Conservation (phyloP, 2,113 vertebrate species). For the Fulica atra region DNA sequence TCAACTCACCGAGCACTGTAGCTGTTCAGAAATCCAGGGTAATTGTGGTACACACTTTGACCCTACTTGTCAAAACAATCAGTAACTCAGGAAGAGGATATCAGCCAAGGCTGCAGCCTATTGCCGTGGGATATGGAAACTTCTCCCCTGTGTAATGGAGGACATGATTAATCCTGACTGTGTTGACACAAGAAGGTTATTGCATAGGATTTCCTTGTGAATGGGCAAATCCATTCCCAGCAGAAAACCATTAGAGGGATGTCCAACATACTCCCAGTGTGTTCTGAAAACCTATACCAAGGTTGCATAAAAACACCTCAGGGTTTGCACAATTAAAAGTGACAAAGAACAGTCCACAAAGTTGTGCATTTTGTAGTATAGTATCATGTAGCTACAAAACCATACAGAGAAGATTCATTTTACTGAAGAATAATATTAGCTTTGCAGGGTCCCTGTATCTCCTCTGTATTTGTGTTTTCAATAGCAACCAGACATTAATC, state of each 20-base stretch:
- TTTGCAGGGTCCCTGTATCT: background rate
- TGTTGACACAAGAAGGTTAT: slow-evolving; percentile 32
- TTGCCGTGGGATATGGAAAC: slow-evolving; percentile 32
- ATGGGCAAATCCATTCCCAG: background rate
- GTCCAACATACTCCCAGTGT: background rate
- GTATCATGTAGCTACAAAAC: background rate
- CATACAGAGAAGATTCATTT: background rate
- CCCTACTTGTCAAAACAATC: slow-evolving; percentile 45
- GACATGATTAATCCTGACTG: slow-evolving; percentile 54
- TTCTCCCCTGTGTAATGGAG: slow-evolving; percentile 6
- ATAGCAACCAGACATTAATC: background rate
- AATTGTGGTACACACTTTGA: background rate
- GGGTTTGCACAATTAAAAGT: background rate
- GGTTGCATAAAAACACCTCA: background rate
- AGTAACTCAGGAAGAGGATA: background rate
- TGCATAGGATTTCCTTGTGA: slow-evolving; percentile 36
- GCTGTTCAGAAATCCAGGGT: background rate
- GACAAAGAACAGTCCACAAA: background rate
- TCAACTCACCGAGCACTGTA: background rate
- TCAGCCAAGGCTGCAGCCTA: background rate
- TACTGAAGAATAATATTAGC: background rate
- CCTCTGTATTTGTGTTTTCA: background rate
- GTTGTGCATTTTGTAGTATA: background rate
- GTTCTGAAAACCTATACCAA: background rate
- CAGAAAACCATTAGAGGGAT: background rate